phyloP scores from a whole-genome alignment of 2,113 vertebrate genomes.

The Phyllostomus discolor region DNA sequence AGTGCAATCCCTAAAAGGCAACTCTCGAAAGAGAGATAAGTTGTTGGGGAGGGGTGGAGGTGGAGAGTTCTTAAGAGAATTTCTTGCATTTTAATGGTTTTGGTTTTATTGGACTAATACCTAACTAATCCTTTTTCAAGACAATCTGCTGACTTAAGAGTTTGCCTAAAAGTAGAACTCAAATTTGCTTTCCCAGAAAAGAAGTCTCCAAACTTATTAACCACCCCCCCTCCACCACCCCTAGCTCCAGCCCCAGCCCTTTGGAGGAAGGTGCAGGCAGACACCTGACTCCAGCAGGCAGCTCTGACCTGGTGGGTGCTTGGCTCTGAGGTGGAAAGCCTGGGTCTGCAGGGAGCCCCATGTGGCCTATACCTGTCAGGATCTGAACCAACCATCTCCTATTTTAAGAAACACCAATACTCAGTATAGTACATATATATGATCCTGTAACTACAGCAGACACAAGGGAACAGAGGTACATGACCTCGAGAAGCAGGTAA shows the following conservation, averaged over 20 bases:
- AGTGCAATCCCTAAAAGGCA: neutral
- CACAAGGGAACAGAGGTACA: neutral
- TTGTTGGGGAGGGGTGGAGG: neutral
- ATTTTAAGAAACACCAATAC: neutral
- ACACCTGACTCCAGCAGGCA: neutral
- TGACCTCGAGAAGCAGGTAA: neutral
- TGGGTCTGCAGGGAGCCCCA: neutral
- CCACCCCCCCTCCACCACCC: neutral
- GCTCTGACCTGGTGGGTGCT: neutral
- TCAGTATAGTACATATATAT: neutral
- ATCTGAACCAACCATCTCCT: neutral
- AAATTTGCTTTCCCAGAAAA: neutral
- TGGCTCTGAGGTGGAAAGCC: neutral
- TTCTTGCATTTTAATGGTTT: neutral
- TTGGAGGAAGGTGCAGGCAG: neutral
- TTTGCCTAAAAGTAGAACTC: neutral
- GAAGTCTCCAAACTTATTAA: neutral
- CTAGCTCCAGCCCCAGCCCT: neutral
- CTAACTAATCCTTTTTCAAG: neutral
- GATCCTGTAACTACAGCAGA: neutral
- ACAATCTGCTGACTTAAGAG: neutral
- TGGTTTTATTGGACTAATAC: neutral
- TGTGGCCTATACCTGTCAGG: neutral
- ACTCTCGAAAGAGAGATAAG: neutral
- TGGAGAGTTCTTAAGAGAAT: neutral